phyloP scores from a whole-genome alignment of 53 echinoderm and acorn worm species.

The Echinometra lucunter region DNA sequence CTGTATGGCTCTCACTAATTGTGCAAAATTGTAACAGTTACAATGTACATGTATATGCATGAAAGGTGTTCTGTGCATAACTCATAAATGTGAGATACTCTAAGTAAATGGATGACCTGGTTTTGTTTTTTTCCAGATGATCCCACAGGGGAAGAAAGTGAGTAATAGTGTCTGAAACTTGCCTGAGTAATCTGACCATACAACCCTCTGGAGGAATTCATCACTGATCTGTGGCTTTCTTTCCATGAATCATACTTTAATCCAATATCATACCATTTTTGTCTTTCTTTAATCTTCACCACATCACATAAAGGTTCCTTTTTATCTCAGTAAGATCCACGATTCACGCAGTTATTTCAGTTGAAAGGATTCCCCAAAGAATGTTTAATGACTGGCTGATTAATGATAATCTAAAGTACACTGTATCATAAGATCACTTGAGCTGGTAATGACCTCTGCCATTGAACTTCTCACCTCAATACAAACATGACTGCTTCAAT shows the following conservation, averaged over 20 bases:
- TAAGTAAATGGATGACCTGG: background rate
- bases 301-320: background rate
- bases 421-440: background rate
- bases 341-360: background rate
- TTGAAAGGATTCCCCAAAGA: background rate
- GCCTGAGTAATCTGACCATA: background rate
- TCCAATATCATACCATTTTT: slow-evolving; percentile 20
- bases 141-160: background rate
- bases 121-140: background rate
- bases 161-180: slow-evolving; percentile 9
- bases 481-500: background rate
- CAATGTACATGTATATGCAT: background rate
- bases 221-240: background rate
- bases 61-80: background rate
- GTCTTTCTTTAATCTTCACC: background rate
- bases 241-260: background rate
- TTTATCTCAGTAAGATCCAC: background rate
- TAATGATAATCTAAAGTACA: background rate
- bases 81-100: background rate
- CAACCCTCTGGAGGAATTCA: slow-evolving; percentile 1
- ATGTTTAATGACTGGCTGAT: background rate
- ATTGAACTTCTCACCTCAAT: slow-evolving; percentile 12
- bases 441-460: background rate
- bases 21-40: background rate
- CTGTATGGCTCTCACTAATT: background rate